Evolutionary conservation across 2,888 invertebrate genomes (phyloP), one percentile per base, ranked within the genome.

Genomic region (Graphium colonna): DNA sequence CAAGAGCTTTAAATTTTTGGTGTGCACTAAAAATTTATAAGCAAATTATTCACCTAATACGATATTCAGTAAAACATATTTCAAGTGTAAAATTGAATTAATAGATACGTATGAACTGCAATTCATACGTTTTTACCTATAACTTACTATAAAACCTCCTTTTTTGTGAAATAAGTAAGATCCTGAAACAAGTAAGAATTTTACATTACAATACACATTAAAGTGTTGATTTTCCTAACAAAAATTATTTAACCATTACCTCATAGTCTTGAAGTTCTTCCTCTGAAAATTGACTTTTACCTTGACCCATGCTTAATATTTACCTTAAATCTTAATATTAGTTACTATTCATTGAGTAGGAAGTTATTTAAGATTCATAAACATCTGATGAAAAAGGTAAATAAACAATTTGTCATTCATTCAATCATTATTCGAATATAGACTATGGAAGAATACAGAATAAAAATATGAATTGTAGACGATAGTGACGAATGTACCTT

Each of bases 221-320:
- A 15, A 50, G 38, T 47, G 28, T 8, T 10, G 1, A 28, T n/a
- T 16, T 7, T 26, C 26, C 13, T 9, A 5, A 0, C 13, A 3
- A 31, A 31, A 31, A 51, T 18, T 40, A 15, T 26, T 33, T 36
- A 15, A 21, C 18, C 51, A 54, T 73, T 87, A 95, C 97, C 92
- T 97, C 94, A 79, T 97, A 97, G 82, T 97, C 97, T 80, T 96
- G 95, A 12, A 97, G 91, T 82, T 97, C 97, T 75, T 96, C 95
- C 68, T 96, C 96, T 1, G 94, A 93, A 78, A 97, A 96, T 69
- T 95, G 95, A 80, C 96, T 95, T 75, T 92, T 94, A 26, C 94
- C 92, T 72, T 95, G 95, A 17, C 96, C 96, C 96, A 96, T 96
- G 70, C 61, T 83, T 51, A 33, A 21, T 43, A 15, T 21, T n/a